Conservation (phyloP, 2,797 vertebrate genomes). For the Ctenosaura bakeri region DNA sequence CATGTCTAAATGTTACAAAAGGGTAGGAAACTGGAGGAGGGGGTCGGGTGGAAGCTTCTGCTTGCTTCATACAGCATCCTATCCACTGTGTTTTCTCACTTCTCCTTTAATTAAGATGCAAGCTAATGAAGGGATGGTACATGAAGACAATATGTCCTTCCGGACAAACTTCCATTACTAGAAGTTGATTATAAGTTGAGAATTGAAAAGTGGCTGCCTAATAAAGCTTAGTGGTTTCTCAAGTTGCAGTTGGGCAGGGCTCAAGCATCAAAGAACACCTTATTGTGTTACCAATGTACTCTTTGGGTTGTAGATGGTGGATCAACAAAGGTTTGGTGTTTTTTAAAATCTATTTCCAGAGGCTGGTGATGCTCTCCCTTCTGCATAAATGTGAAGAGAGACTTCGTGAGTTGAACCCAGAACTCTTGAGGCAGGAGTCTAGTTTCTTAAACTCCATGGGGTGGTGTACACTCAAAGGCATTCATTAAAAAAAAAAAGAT, state of each 20-base stretch:
- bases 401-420: not conserved
- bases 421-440: not conserved
- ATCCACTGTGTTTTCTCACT: conserved; percentile 68
- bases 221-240: not conserved
- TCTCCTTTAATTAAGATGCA: conserved; percentile 67
- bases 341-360: not conserved
- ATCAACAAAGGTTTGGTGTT: rapidly evolving
- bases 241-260: not conserved
- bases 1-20: conserved; percentile 71
- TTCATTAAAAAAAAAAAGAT: no score
- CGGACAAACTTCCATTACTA: conserved; percentile 35
- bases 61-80: conserved; percentile 59
- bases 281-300: rapidly evolving
- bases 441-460: not conserved
- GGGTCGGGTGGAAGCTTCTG: conserved; percentile 46
- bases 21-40: not conserved
- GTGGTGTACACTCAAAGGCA: not conserved
- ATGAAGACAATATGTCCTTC: conserved; percentile 49
- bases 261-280: rapidly evolving
- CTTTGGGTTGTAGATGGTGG: not conserved
- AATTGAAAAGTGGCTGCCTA: conserved; percentile 52
- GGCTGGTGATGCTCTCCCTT: not conserved
- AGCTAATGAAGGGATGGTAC: conserved; percentile 69
- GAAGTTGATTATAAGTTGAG: conserved; percentile 67
- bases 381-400: not conserved